phyloP scores from a whole-genome alignment of 1,140 invertebrate species.

The Cepaea nemoralis region DNA sequence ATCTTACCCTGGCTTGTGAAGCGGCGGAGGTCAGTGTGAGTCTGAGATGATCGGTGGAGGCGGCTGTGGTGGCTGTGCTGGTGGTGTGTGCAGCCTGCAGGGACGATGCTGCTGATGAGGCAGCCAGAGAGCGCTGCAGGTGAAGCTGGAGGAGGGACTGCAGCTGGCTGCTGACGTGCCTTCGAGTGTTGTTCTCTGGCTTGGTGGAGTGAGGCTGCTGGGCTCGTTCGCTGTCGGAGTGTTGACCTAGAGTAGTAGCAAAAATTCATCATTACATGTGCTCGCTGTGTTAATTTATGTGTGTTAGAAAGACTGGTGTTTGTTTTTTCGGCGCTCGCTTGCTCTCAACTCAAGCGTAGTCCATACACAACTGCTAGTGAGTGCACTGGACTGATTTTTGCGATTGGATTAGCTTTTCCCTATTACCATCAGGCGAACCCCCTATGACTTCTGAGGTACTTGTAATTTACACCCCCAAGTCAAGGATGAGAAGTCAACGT shows the following conservation, averaged over 20 bases:
- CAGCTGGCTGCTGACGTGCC: conserved; percentile 44
- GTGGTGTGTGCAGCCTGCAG: conserved; percentile 10
- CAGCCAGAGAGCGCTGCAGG: conserved; percentile 37
- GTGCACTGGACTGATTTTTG: no score
- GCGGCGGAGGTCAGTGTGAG: not conserved
- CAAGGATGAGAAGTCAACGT: no score
- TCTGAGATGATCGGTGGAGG: not conserved
- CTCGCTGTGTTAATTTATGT: no score
- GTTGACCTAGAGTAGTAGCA: conserved; percentile 30
- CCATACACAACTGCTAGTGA: no score
- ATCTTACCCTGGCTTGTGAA: not conserved
- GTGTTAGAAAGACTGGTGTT: no score
- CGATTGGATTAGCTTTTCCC: no score
- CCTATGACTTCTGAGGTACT: no score
- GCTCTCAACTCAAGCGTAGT: no score
- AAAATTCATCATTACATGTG: no score
- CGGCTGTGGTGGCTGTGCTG: not conserved
- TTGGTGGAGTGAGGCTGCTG: conserved; percentile 50
- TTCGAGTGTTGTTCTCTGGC: conserved; percentile 33
- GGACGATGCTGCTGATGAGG: conserved; percentile 33
- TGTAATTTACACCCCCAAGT: no score
- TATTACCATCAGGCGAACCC: no score
- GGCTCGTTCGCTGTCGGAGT: conserved; percentile 40
- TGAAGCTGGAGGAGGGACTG: conserved; percentile 48
- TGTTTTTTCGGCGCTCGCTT: no score